These are phyloP conservation scores for Littorina saxatilis DNA, from an alignment of 1,140 invertebrate species.

Conservation along the genomic window DNA sequence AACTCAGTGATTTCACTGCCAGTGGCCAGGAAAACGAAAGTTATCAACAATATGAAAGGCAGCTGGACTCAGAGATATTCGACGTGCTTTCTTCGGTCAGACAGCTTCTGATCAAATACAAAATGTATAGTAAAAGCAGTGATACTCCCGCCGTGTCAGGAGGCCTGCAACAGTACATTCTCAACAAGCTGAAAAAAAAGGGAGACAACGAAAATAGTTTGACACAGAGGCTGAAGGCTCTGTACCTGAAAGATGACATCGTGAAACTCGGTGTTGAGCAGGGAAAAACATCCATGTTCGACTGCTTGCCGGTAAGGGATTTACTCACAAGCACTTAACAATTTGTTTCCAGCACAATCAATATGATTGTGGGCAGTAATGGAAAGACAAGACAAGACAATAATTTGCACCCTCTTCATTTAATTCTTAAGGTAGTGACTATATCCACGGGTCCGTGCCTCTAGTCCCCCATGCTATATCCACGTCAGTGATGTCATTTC, in stretches of 20 bases:
- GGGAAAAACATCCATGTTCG: conserved; percentile 45
- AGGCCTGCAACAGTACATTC: conserved; percentile 66
- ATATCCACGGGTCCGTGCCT: no score
- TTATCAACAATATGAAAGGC: conserved; percentile 22
- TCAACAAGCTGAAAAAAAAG: conserved; percentile 53
- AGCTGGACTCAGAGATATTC: conserved; percentile 31
- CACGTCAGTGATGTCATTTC: no score
- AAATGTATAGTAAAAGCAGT: conserved; percentile 51
- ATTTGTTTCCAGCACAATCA: no score
- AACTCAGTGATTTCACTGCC: background rate
- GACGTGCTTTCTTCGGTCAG: conserved; percentile 47
- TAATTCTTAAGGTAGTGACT: no score
- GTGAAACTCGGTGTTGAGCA: background rate
- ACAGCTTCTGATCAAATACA: conserved; percentile 63
- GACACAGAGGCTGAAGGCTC: conserved; percentile 38
- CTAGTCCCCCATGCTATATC: no score
- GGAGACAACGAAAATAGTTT: background rate
- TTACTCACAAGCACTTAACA: no score
- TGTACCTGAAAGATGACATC: conserved; percentile 38
- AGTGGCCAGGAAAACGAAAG: background rate
- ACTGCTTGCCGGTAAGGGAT: conserved; percentile 62
- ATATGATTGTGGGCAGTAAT: no score
- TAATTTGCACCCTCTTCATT: no score
- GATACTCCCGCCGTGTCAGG: conserved; percentile 55
- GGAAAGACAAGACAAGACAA: no score